These are phyloP conservation scores for Tetragnatha versicolor DNA, from an alignment of 1,140 invertebrate genomes.

Conservation along the genomic window DNA sequence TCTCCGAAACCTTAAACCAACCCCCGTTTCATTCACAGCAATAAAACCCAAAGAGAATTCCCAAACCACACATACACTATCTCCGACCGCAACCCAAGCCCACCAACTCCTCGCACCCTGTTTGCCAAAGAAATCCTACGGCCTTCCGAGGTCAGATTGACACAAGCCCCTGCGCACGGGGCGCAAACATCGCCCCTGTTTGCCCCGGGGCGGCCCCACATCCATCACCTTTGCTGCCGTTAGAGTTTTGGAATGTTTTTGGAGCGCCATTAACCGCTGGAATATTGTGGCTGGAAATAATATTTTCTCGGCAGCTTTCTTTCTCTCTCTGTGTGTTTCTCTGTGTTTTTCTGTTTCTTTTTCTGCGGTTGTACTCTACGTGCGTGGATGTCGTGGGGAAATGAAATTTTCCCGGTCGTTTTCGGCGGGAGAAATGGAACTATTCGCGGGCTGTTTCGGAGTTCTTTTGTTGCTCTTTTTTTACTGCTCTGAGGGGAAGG, in stretches of 20 bases:
- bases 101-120: too few species aligned
- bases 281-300: constrained; percentile 4
- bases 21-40: too few species aligned
- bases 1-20: too few species aligned
- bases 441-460: not conserved
- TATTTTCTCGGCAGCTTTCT: not conserved
- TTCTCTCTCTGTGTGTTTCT: not conserved
- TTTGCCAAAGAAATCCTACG: constrained; percentile 4
- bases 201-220: constrained; percentile 8
- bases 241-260: not conserved
- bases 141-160: constrained; percentile 4
- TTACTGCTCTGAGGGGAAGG: too few species aligned
- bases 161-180: not conserved
- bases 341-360: too few species aligned
- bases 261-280: not conserved
- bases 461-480: not conserved
- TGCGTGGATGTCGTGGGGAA: not conserved
- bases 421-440: not conserved
- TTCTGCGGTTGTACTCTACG: not conserved
- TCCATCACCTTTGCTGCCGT: not conserved
- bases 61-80: too few species aligned
- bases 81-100: too few species aligned
- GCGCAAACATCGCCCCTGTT: constrained; percentile 4
- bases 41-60: too few species aligned
- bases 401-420: constrained; percentile 1